Base-by-base conservation (phyloP, 2,797 vertebrate genomes). In the Notoglanidium macrostoma region DNA sequence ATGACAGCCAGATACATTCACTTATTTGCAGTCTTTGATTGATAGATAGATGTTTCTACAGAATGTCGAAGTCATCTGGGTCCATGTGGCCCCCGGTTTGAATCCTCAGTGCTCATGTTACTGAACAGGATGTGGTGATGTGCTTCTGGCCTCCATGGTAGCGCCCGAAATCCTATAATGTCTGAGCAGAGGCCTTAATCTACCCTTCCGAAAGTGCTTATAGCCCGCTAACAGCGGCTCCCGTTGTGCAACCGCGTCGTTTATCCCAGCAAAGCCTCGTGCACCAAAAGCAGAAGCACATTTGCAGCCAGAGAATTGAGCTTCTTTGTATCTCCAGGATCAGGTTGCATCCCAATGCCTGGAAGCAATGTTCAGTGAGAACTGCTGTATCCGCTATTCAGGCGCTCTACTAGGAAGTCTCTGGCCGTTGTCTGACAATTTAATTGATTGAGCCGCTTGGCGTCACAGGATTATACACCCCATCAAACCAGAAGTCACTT, bases 381-480 rank as follows among this genome's bases (percentile, higher is more conserved):
- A 91, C 89, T 40, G 10, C 26, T 19, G 70, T 88, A 94, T 94
- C 94, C 92, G 92, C 90, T 55, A 70, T 23, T 86, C 51, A 83
- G 57, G n/a, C 74, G 32, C 85, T 68, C 89, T 91, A 89, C 91
- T 90, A 85, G 93, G 92, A 94, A 94, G 90, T 92, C 92, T 89
- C 85, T 54, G 92, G 93, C 57, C 92, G 93, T 94, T 92, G 84
- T 32, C 74, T 81, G 32, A 93, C 93, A 89, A 81, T 94, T 84
- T 96, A 96, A 96, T 96, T 95, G 93, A 89, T 94, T 96, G 93
- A 96, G 95, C 95, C 95, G 88, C 86, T 91, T 95, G 96, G 95
- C 96, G 95, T 96, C 91, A 90, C 93, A 88, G 90, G 59, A 80
- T 67, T 84, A 55, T 73, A 59, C 49, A n/a, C 15, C 55, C 78